Evolutionary conservation across 2,113 vertebrate genomes (phyloP).

Genomic region (Muscicapa adusta): DNA sequence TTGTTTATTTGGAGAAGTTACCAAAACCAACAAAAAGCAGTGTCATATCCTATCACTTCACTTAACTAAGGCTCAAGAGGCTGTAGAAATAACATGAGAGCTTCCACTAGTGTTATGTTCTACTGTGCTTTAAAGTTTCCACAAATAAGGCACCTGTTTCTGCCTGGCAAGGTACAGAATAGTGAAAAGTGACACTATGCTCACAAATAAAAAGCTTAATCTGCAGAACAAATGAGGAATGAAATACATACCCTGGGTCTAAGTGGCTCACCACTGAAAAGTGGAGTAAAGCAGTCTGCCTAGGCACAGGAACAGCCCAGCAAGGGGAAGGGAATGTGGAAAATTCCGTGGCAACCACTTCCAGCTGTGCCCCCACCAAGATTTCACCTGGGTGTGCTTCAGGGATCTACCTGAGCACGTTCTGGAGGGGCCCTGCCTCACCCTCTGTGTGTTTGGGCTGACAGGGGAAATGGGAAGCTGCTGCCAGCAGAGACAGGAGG

Average conservation of each 20-base stretch:
- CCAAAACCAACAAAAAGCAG: neutral
- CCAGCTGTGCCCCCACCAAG: neutral
- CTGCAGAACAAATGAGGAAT: neutral
- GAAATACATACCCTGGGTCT: neutral
- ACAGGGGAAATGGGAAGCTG: neutral
- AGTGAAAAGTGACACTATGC: neutral
- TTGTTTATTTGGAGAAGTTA: neutral
- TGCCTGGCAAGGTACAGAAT: neutral
- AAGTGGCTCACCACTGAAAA: neutral
- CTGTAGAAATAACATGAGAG: neutral
- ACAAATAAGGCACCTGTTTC: neutral
- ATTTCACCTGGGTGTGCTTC: neutral
- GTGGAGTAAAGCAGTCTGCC: neutral
- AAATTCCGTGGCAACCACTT: neutral
- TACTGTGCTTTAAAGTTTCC: neutral
- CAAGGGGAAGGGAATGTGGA: neutral
- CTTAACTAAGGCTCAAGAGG: neutral
- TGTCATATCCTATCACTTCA: neutral
- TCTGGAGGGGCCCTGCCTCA: neutral
- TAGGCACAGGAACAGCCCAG: neutral
- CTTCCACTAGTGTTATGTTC: neutral
- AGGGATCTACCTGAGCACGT: fast-evolving
- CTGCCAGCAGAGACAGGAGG: neutral
- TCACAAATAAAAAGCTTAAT: neutral
- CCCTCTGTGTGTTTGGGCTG: neutral